phyloP scores from a whole-genome alignment of 2,113 vertebrate genomes.

The Thermophis baileyi region DNA sequence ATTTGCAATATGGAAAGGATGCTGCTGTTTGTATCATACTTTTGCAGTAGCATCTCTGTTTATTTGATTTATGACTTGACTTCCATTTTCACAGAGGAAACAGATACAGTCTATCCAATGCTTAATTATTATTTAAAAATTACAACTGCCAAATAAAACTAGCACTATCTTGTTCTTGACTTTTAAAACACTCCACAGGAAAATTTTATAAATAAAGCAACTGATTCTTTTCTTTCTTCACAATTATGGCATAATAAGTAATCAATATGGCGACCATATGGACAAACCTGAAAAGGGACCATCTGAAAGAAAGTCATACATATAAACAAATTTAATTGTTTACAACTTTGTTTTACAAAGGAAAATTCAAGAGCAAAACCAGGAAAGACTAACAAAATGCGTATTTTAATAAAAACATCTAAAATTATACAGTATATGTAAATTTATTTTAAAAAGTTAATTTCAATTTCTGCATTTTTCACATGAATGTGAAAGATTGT shows the following conservation, averaged over 20 bases:
- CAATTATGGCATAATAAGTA: constrained; percentile 50
- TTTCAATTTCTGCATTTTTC: not conserved
- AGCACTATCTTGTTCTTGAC: constrained; percentile 16
- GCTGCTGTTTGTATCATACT: not conserved
- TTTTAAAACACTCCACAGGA: constrained; percentile 29
- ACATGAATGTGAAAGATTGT: not conserved
- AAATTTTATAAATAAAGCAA: constrained; percentile 29
- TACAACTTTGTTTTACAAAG: not conserved
- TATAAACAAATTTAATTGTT: not conserved
- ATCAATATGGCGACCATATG: not conserved
- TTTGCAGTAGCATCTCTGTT: not conserved
- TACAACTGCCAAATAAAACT: constrained; percentile 34
- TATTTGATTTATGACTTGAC: not conserved
- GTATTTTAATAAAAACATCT: not conserved
- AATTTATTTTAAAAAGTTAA: not conserved
- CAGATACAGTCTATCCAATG: not conserved
- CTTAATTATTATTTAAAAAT: constrained; percentile 25
- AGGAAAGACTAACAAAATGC: not conserved
- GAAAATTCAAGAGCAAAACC: not conserved
- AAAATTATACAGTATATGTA: not conserved
- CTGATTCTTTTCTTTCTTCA: constrained; percentile 29
- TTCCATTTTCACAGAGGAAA: not conserved
- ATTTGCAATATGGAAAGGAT: not conserved
- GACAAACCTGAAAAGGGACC: not conserved
- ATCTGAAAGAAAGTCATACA: not conserved